phyloP scores from a whole-genome alignment of 2,888 invertebrate species.

The Acronicta alni region DNA sequence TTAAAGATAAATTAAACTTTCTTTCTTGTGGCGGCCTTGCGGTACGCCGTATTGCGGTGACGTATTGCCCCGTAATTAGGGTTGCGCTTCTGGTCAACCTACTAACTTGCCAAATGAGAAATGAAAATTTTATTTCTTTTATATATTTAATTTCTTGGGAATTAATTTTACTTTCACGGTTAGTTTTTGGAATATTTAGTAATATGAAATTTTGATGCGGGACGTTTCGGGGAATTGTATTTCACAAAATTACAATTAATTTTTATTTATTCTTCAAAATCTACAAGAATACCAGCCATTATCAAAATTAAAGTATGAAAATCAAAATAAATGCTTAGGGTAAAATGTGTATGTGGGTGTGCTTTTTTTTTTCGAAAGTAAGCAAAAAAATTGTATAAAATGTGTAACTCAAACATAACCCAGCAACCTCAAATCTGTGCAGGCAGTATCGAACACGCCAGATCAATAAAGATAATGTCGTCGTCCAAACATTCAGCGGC shows the following conservation, averaged over 20 bases:
- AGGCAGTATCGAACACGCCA: conserved; percentile 68
- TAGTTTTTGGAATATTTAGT: neutral
- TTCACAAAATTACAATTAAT: no score
- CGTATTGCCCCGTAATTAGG: conserved; percentile 52
- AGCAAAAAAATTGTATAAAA: conserved; percentile 42
- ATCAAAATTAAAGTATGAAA: no score
- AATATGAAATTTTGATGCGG: no score
- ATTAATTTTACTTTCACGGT: neutral
- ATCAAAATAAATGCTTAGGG: no score
- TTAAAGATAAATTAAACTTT: conserved; percentile 63
- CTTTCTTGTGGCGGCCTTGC: conserved; percentile 57
- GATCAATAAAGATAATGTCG: conserved; percentile 72
- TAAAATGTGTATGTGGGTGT: no score
- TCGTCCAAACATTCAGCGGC: conserved; percentile 53
- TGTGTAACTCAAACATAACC: conserved; percentile 26
- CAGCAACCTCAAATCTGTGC: conserved; percentile 48
- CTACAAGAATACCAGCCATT: no score
- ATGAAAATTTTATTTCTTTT: no score
- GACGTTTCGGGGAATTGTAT: no score
- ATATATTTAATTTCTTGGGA: neutral
- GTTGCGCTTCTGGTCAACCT: conserved; percentile 34
- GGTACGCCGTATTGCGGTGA: conserved; percentile 27
- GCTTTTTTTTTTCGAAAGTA: conserved; percentile 54
- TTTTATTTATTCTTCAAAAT: no score
- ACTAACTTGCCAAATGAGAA: conserved; percentile 16